phyloP scores from a whole-genome alignment of 2,113 vertebrate species.

The Dendrocopos noguchii region DNA sequence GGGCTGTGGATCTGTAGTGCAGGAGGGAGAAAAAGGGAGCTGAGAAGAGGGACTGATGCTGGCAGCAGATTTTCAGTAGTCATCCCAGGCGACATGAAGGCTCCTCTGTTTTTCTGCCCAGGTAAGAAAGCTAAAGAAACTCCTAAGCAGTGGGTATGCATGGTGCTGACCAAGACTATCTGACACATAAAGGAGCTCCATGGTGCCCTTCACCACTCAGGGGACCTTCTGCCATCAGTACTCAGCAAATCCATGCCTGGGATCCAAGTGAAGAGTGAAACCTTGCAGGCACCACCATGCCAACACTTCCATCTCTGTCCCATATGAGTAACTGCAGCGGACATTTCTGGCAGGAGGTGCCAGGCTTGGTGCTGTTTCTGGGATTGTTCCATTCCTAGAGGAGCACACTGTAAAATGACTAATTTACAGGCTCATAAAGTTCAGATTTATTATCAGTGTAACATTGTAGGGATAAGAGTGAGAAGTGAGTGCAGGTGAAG shows the following conservation, averaged over 20 bases:
- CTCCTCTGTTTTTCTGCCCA: neutral
- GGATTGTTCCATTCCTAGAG: neutral
- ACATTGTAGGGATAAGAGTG: neutral
- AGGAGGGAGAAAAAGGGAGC: neutral
- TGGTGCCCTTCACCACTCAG: neutral
- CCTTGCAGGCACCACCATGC: neutral
- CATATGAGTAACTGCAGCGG: rapidly evolving
- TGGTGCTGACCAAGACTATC: neutral
- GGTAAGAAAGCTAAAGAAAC: neutral
- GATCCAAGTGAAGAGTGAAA: neutral
- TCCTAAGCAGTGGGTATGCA: neutral
- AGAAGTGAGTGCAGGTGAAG: neutral
- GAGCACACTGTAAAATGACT: neutral
- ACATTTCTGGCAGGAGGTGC: neutral
- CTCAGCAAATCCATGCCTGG: neutral
- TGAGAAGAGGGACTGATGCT: neutral
- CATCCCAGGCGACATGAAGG: neutral
- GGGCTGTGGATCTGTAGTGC: neutral
- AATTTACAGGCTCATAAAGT: neutral
- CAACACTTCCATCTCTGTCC: neutral
- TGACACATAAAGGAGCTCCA: rapidly evolving
- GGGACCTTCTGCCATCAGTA: neutral
- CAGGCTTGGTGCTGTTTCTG: neutral
- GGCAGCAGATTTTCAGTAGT: neutral
- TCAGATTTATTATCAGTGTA: neutral